Conservation (phyloP, 2,797 vertebrate species). For the Oophaga sylvatica region DNA sequence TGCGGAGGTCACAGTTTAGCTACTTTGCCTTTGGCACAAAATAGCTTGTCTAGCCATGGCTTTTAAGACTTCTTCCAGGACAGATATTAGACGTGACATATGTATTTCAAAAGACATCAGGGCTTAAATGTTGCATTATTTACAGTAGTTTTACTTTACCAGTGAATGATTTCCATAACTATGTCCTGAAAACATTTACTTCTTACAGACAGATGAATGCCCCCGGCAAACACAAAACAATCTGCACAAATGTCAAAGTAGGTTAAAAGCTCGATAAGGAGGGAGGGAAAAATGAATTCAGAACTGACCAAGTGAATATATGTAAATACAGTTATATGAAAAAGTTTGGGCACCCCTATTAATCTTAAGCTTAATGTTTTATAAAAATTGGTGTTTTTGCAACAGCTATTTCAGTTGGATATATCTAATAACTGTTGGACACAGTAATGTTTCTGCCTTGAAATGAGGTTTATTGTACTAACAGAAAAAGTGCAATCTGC, state of each 20-base stretch:
- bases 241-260: constrained; percentile 49
- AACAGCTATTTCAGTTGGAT: too few species aligned
- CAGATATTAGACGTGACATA: neutral
- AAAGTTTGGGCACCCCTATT: too few species aligned
- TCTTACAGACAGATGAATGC: constrained; percentile 20
- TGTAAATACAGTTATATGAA: neutral
- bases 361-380: too few species aligned
- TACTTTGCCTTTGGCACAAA: neutral
- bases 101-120: neutral
- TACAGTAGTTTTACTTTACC: neutral
- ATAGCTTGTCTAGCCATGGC: neutral
- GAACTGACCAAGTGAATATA: neutral
- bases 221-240: constrained; percentile 27
- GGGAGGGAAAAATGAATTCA: neutral
- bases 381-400: too few species aligned
- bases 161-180: constrained; percentile 20
- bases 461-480: too few species aligned
- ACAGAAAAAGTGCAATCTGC: too few species aligned
- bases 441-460: too few species aligned
- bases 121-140: neutral
- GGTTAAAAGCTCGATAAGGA: constrained; percentile 22
- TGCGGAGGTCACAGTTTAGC: neutral
- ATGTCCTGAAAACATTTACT: neutral
- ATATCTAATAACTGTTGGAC: too few species aligned
- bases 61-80: neutral